These are phyloP conservation scores for Butorides virescens DNA, from an alignment of 2,113 vertebrate species.

Conservation along the genomic window DNA sequence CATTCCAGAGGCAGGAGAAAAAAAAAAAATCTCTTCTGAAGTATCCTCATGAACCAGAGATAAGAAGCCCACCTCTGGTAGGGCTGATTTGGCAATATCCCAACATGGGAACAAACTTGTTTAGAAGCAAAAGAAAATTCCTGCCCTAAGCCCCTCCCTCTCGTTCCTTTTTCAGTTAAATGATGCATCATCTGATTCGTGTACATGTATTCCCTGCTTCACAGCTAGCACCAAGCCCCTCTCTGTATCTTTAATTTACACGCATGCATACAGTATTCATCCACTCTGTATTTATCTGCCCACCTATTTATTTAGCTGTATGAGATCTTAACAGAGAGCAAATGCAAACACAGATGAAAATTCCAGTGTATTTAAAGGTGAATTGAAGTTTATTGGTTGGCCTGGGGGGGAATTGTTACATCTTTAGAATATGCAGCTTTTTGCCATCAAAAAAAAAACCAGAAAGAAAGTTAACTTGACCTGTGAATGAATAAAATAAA, in stretches of 20 bases:
- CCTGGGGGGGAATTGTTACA: neutral
- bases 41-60: neutral
- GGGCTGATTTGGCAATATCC: conserved; percentile 2
- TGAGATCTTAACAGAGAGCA: neutral
- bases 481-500: neutral
- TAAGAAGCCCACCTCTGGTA: neutral
- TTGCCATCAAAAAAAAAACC: neutral
- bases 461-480: neutral
- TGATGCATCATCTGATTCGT: conserved; percentile 19
- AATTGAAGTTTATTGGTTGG: conserved; percentile 17
- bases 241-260: conserved; percentile 14
- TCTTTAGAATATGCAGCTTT: neutral
- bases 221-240: neutral
- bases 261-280: neutral
- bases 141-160: conserved; percentile 16
- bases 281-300: neutral
- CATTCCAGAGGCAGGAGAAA: neutral
- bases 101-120: neutral
- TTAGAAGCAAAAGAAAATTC: conserved; percentile 15
- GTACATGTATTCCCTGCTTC: neutral
- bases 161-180: conserved; percentile 26
- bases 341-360: conserved; percentile 7
- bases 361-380: neutral
- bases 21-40: neutral
- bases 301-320: conserved; percentile 10